Percentiles rank a stretch among this genome's conserved stretches.
Evolutionary conservation across 2,113 vertebrate species (phyloP).

Genomic region (Alexandromys fortis): DNA sequence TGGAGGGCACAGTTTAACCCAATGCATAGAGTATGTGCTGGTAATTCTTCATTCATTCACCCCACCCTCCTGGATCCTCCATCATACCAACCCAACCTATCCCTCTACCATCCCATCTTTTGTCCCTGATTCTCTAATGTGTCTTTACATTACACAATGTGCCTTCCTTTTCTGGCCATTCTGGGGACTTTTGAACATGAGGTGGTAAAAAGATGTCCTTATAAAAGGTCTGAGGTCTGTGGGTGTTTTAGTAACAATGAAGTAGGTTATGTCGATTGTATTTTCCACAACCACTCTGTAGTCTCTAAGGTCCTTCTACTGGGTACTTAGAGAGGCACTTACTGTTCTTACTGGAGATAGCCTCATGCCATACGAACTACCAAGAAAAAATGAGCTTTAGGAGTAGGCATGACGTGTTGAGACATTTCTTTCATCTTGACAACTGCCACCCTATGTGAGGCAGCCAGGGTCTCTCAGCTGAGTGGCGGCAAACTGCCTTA

Average conservation of each 20-base stretch:
- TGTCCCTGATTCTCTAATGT: not conserved
- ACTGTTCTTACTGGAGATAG: constrained; percentile 6
- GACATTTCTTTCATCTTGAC: not conserved
- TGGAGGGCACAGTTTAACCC: not conserved
- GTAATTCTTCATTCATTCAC: not conserved
- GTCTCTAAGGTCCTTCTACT: constrained; percentile 27
- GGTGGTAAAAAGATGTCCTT: not conserved
- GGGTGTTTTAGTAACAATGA: constrained; percentile 43
- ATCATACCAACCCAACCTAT: rapidly evolving
- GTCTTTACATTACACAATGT: not conserved
- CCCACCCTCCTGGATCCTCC: too few species aligned
- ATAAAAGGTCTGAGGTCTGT: not conserved
- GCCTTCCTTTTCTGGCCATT: not conserved
- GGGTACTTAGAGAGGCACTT: not conserved
- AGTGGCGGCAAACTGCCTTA: not conserved
- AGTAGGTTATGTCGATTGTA: not conserved
- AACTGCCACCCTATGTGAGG: not conserved
- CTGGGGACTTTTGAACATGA: not conserved
- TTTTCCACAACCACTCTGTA: not conserved
- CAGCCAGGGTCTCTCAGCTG: not conserved
- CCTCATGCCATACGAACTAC: not conserved
- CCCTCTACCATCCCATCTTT: not conserved
- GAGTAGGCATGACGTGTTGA: not conserved
- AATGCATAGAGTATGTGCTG: not conserved
- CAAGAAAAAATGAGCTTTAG: constrained; percentile 12